Percentiles rank a stretch among this genome's conserved stretches.
These are phyloP conservation scores for Eumaeus atala DNA, from an alignment of 1,140 invertebrate species.

Conservation along the genomic window DNA sequence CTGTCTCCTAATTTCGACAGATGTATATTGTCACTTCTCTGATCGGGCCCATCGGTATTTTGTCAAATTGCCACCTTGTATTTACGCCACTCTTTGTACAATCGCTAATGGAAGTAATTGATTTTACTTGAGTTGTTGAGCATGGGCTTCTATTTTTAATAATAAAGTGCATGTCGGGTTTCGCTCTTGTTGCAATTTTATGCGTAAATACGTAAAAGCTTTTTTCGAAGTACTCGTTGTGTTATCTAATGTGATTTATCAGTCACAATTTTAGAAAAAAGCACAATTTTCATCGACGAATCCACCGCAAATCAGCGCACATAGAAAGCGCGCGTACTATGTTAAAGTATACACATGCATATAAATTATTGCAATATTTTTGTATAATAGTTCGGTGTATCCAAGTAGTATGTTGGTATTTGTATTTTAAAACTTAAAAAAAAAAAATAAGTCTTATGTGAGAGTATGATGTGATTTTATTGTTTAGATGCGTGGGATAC, in stretches of 20 bases:
- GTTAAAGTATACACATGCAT: conserved; percentile 57
- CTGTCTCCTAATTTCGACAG: too few relatives aligned
- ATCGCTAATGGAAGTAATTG: too few relatives aligned
- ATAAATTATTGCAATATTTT: conserved; percentile 67
- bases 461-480: conserved; percentile 53
- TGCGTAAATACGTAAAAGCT: not conserved
- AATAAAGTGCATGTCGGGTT: too few relatives aligned
- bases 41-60: too few relatives aligned
- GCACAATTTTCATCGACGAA: not conserved
- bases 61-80: too few relatives aligned
- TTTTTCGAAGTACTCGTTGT: conserved; percentile 12
- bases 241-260: not conserved
- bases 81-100: too few relatives aligned
- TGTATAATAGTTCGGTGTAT: conserved; percentile 68
- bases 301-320: conserved; percentile 24
- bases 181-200: conserved; percentile 4
- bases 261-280: too few relatives aligned
- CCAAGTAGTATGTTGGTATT: conserved; percentile 62
- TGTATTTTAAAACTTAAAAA: conserved; percentile 53
- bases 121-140: too few relatives aligned
- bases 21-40: too few relatives aligned
- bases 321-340: conserved; percentile 51
- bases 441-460: conserved; percentile 50
- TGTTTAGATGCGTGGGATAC: conserved; percentile 42
- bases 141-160: too few relatives aligned